Evolutionary conservation across 2,888 invertebrate species (phyloP).

Genomic region (Amphimallon solstitiale): DNA sequence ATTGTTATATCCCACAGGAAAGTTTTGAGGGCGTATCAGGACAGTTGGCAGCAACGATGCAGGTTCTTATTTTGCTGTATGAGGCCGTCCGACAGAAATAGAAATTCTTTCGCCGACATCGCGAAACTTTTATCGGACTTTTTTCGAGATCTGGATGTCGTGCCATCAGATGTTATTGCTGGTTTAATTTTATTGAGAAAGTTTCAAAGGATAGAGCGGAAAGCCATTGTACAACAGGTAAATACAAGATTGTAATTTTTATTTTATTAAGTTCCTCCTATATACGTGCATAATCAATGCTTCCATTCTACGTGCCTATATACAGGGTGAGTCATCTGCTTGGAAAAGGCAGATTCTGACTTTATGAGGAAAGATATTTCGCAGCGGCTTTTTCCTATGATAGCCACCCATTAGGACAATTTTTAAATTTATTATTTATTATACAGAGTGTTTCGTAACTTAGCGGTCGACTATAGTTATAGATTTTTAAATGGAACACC

Average conservation of each 20-base stretch:
- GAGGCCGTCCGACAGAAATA: constrained; percentile 77
- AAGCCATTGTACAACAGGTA: constrained; percentile 77
- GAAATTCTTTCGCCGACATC: constrained; percentile 87
- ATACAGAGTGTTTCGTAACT: too few relatives aligned
- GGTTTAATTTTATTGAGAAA: constrained; percentile 82
- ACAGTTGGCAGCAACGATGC: constrained; percentile 88
- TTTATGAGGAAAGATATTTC: too few relatives aligned
- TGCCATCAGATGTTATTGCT: constrained; percentile 87
- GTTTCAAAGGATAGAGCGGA: constrained; percentile 81
- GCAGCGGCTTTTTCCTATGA: too few relatives aligned
- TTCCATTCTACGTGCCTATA: too few relatives aligned
- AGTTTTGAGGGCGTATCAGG: constrained; percentile 86
- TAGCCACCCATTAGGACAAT: too few relatives aligned
- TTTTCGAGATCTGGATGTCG: constrained; percentile 88
- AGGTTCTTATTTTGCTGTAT: constrained; percentile 85
- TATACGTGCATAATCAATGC: too few relatives aligned
- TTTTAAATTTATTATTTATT: too few relatives aligned
- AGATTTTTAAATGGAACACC: too few relatives aligned
- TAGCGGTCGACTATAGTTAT: too few relatives aligned
- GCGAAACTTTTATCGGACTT: constrained; percentile 85
- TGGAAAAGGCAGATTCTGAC: too few relatives aligned
- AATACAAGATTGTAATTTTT: constrained; percentile 38
- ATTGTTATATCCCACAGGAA: constrained; percentile 69
- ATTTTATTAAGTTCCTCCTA: background rate
- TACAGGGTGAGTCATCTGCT: too few relatives aligned